phyloP scores from a whole-genome alignment of 2,113 vertebrate genomes.

The Morone saxatilis region DNA sequence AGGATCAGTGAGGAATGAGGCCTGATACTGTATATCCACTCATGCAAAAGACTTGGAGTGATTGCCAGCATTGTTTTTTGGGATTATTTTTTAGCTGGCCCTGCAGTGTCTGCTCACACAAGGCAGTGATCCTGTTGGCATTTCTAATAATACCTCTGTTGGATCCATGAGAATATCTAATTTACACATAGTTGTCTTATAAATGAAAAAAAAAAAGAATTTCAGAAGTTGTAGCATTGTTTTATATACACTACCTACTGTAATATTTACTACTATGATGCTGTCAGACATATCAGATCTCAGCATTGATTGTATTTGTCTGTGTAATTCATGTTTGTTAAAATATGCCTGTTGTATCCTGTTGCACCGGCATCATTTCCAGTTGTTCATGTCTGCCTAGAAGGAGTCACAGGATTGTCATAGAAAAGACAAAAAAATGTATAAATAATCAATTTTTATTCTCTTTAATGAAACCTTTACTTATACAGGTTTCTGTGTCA shows the following conservation, averaged over 20 bases:
- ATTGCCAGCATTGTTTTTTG: conserved; percentile 17
- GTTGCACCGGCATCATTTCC: conserved; percentile 50
- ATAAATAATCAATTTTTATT: conserved; percentile 25
- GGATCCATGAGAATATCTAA: conserved; percentile 28
- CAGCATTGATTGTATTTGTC: conserved; percentile 68
- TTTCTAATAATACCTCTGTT: conserved; percentile 39
- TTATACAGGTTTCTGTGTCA: conserved; percentile 51
- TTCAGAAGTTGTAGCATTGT: conserved; percentile 69
- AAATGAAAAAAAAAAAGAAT: conserved; percentile 2
- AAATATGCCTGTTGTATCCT: conserved; percentile 31
- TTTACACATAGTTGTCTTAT: conserved; percentile 55
- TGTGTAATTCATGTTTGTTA: conserved; percentile 47
- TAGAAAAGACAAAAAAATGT: conserved; percentile 51
- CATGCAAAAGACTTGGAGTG: conserved; percentile 47
- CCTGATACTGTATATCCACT: conserved; percentile 41
- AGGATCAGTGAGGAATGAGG: conserved; percentile 48
- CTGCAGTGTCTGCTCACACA: conserved; percentile 46
- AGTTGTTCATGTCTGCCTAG: conserved; percentile 40
- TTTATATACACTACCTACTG: conserved; percentile 59
- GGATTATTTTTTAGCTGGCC: conserved; percentile 41
- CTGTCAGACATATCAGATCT: conserved; percentile 47
- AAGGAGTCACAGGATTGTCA: conserved; percentile 44
- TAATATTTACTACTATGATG: conserved; percentile 48
- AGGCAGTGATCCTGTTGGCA: conserved; percentile 24
- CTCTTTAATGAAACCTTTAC: conserved; percentile 43